Evolutionary conservation across 2,113 vertebrate species (phyloP), one percentile per base, ranked within the genome.

Genomic region (Lates calcarifer): DNA sequence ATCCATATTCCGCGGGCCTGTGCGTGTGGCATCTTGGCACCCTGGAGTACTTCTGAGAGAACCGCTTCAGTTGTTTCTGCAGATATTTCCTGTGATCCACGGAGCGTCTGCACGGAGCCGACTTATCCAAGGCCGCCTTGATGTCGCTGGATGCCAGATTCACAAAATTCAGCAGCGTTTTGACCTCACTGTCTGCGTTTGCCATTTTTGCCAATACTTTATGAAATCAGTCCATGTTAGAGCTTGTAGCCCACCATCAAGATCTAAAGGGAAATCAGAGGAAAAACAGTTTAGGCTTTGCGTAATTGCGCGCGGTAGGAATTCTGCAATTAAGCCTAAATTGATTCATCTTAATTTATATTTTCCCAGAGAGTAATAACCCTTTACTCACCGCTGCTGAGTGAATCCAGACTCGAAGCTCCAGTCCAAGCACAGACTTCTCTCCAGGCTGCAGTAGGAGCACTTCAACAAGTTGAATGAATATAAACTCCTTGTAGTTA

Each of bases 81-180:
- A 99, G 91, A 79, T 99, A 99, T 89, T 99, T 99, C 89, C 98
- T 95, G 92, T 99, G 98, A 85, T 99, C 98, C 88, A 99, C 98
- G 0, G 98, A 99, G 78, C 98, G 97, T 78, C 98, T 96, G 92
- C 98, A 99, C 9, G 98, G 98, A 5, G 98, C 98, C 0, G 97
- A 99, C 90, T 99, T 98, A 89, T 99, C 98, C 94, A 99, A 89
- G 58, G 98, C 98, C 0, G 98, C 98, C 91, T 99, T 99, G 92
- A 99, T 99, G 91, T 99, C 98, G 0, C 98, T 99, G 64, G 98
- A 99, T 6, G 98, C 98, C 94, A 99, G 87, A 90, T 99, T 99
- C 22, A 99, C 98, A 4, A 99, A 99, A 92, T 99, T 99, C 72
- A 99, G 94, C 14, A 99, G 91, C 3, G 97, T 99, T 94, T 99